Conservation (phyloP, 2,113 vertebrate species). For the Myrmecobius fasciatus region DNA sequence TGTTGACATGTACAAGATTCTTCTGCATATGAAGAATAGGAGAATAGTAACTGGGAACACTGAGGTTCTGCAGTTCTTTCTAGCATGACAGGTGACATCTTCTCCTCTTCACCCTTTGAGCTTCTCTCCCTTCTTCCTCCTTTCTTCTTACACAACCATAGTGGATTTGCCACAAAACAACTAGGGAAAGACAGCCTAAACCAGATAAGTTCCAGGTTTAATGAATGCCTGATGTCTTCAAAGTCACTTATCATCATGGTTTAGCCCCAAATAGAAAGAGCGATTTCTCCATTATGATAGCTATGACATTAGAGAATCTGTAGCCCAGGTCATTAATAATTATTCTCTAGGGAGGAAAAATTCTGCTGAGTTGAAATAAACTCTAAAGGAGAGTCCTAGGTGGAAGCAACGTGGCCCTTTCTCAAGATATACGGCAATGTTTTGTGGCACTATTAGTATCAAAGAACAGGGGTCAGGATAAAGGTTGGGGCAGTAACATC, state of each 20-base stretch:
- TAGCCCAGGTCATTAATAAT: not conserved
- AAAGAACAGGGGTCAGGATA: conserved; percentile 27
- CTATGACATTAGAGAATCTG: not conserved
- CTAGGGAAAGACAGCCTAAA: not conserved
- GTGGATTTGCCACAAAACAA: not conserved
- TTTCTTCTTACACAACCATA: not conserved
- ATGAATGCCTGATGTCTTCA: not conserved
- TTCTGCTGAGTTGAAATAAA: conserved; percentile 11
- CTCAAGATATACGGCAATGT: conserved; percentile 27
- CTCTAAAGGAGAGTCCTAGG: conserved; percentile 56
- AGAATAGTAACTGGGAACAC: not conserved
- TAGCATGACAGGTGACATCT: not conserved
- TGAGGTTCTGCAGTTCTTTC: not conserved
- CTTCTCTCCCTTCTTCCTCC: not conserved
- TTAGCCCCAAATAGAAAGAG: conserved; percentile 1
- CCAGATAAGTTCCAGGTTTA: not conserved
- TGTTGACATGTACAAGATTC: not conserved
- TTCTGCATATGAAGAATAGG: not conserved
- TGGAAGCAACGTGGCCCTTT: conserved; percentile 64
- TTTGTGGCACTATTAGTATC: conserved; percentile 15
- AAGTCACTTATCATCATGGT: not conserved
- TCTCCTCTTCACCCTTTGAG: not conserved
- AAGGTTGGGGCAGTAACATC: not conserved
- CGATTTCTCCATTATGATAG: not conserved
- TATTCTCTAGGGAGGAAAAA: not conserved